Conservation (phyloP, 2,797 vertebrate genomes). For the Rhynchotus rufescens region DNA sequence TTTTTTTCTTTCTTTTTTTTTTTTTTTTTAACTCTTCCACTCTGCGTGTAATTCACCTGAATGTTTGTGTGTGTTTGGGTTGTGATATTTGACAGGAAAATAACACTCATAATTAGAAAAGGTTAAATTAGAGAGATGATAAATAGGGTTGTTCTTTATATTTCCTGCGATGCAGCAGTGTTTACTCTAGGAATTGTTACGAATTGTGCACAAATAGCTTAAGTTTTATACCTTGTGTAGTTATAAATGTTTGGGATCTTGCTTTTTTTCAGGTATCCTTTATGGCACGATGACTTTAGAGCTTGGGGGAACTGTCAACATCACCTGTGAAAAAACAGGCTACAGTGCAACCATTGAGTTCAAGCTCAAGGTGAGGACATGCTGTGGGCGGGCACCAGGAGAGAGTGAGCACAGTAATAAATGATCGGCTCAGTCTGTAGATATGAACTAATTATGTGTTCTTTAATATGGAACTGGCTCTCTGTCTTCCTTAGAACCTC, state of each 20-base stretch:
- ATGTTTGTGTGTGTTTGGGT: background rate
- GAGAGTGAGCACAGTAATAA: background rate
- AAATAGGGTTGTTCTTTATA: background rate
- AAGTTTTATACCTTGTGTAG: background rate
- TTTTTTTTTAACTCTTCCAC: no score
- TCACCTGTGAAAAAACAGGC: slow-evolving; percentile 96
- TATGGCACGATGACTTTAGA: slow-evolving; percentile 98
- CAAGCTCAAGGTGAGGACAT: slow-evolving; percentile 90
- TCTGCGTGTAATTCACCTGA: background rate
- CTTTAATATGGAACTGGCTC: background rate
- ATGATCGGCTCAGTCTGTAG: background rate
- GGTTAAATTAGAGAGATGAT: background rate
- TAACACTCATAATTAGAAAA: background rate
- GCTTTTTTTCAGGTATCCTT: slow-evolving; percentile 87
- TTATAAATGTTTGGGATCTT: background rate
- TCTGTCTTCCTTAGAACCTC: background rate
- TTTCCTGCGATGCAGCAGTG: background rate
- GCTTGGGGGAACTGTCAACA: slow-evolving; percentile 91
- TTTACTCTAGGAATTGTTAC: background rate
- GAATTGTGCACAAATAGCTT: background rate
- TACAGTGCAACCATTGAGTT: slow-evolving; percentile 97
- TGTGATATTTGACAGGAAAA: background rate
- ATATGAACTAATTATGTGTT: background rate
- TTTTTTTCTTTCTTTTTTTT: no score
- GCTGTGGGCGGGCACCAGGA: background rate